A percentile compares a stretch with the other conserved stretches of the same genome.
These are phyloP conservation scores for Hydraecia micacea DNA, from an alignment of 2,888 invertebrate species.

Conservation along the genomic window DNA sequence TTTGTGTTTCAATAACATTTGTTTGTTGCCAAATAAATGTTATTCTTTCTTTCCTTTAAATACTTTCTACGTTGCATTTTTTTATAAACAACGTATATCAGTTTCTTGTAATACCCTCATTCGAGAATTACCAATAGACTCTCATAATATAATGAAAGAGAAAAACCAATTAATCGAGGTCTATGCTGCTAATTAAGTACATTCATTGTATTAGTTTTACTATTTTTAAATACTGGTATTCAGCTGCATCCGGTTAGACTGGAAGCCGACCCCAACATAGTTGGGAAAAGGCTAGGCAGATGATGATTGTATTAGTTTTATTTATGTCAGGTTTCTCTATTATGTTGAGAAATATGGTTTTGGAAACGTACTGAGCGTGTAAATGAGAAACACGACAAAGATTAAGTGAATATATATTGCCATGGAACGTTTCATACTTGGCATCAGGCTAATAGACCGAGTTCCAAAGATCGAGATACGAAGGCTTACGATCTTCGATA, in stretches of 20 bases:
- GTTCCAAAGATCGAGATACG: neutral
- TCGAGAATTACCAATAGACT: neutral
- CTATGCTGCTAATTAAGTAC: conserved; percentile 9
- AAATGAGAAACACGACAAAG: neutral
- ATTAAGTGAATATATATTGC: neutral
- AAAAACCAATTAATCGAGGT: conserved; percentile 27
- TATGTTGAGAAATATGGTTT: neutral
- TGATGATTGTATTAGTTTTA: conserved; percentile 12
- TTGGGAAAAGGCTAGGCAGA: too few species aligned
- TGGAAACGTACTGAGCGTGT: neutral
- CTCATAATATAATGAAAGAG: neutral
- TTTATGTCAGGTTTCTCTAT: neutral
- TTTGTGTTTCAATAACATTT: too few species aligned
- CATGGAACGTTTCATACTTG: neutral
- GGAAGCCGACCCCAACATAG: too few species aligned
- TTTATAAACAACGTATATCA: neutral
- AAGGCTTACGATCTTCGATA: neutral
- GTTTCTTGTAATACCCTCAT: too few species aligned
- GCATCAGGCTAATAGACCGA: neutral
- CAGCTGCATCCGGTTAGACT: too few species aligned
- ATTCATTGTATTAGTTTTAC: conserved; percentile 8
- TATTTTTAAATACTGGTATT: too few species aligned
- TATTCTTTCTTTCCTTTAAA: neutral
- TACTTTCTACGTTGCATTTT: neutral
- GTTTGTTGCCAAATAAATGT: neutral